Evolutionary conservation across 2,888 invertebrate species (phyloP).

Genomic region (Ichneumoninae sp.): DNA sequence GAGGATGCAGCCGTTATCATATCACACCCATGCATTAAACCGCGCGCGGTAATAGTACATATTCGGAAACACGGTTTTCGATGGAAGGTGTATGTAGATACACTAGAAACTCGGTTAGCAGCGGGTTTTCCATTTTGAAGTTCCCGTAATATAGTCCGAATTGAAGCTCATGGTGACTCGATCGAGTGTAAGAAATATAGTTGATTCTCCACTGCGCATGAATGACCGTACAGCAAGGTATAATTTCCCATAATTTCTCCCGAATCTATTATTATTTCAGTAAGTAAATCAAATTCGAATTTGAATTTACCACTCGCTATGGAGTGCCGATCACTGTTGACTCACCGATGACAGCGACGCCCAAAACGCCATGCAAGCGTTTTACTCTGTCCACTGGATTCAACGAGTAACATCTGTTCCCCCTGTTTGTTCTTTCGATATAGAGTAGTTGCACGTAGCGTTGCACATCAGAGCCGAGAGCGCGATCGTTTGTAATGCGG

Average conservation of each 20-base stretch:
- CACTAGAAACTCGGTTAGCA: conserved; percentile 12
- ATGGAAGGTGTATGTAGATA: conserved; percentile 4
- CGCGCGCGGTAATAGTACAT: neutral
- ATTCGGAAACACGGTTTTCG: conserved; percentile 6
- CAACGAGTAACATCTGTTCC: conserved; percentile 21
- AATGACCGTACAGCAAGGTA: neutral
- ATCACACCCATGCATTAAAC: conserved; percentile 30
- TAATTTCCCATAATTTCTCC: neutral
- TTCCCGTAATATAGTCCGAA: neutral
- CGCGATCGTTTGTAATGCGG: conserved; percentile 22
- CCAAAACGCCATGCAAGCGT: neutral
- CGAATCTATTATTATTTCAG: neutral
- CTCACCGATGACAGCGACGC: neutral
- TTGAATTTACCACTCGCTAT: neutral
- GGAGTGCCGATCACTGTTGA: neutral
- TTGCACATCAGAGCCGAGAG: conserved; percentile 1
- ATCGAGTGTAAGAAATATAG: neutral
- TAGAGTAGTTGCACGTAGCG: conserved; percentile 35
- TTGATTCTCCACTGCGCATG: neutral
- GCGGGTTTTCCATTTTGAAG: neutral
- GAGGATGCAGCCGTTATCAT: conserved; percentile 41
- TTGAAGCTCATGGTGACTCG: neutral
- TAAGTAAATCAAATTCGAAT: neutral
- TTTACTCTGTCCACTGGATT: conserved; percentile 49
- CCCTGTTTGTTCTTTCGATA: conserved; percentile 25